Conservation (phyloP, 2,888 invertebrate genomes). For the Agriopis leucophaearia region DNA sequence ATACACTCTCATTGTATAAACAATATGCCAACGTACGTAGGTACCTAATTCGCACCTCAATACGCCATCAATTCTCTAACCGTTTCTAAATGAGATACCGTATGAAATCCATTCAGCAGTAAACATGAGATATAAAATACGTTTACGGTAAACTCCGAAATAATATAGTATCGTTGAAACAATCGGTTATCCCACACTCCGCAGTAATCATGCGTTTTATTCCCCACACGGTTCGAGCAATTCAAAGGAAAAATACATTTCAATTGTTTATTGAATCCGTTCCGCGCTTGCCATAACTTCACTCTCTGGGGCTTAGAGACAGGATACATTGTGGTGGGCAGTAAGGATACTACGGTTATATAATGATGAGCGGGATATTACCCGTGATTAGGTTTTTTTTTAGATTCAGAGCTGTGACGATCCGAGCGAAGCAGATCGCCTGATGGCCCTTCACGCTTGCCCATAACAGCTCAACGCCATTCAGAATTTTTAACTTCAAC, state of each 20-base stretch:
- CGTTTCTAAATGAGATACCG: background rate
- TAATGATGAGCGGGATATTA: too few species aligned
- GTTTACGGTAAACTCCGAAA: constrained; percentile 34
- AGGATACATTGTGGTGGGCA: background rate
- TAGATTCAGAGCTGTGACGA: too few species aligned
- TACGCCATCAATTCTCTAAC: background rate
- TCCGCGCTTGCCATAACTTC: constrained; percentile 58
- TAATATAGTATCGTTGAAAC: constrained; percentile 41
- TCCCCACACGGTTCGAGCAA: constrained; percentile 66
- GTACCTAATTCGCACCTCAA: background rate
- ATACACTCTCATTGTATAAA: too few species aligned
- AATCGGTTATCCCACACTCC: constrained; percentile 43
- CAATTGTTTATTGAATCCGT: constrained; percentile 73
- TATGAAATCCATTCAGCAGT: constrained; percentile 4
- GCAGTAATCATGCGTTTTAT: constrained; percentile 62
- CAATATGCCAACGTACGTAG: background rate
- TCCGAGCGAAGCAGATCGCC: too few species aligned
- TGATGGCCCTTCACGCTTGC: too few species aligned
- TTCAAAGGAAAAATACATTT: constrained; percentile 71
- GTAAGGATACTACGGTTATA: background rate
- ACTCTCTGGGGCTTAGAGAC: constrained; percentile 55
- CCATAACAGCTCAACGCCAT: too few species aligned
- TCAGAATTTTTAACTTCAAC: too few species aligned
- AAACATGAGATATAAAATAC: constrained; percentile 16
- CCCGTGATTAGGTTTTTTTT: too few species aligned